A percentile compares a stretch with the other conserved stretches of the same genome.
Evolutionary conservation across 2,113 vertebrate species (phyloP).

Genomic region (Himantopus leucocephalus): DNA sequence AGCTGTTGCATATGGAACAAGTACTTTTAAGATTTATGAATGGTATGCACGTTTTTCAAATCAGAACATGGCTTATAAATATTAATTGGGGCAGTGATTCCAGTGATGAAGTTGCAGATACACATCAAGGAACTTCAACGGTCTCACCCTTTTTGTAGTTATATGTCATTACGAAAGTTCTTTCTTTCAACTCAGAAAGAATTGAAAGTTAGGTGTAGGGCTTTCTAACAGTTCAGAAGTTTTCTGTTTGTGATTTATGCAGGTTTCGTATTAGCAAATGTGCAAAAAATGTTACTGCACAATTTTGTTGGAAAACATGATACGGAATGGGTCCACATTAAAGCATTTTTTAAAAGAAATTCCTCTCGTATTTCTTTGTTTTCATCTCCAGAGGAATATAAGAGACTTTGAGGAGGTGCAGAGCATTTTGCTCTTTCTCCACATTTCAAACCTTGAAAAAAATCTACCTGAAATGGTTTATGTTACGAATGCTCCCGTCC

Average conservation of each 20-base stretch:
- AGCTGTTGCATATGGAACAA: not conserved
- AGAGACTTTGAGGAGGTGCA: not conserved
- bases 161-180: not conserved
- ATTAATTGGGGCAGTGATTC: not conserved
- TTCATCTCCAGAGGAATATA: not conserved
- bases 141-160: not conserved
- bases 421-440: not conserved
- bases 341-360: not conserved
- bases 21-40: not conserved
- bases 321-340: not conserved
- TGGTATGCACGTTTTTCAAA: not conserved
- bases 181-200: not conserved
- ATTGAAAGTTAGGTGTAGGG: not conserved
- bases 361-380: not conserved
- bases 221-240: not conserved
- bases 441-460: not conserved
- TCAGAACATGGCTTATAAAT: not conserved
- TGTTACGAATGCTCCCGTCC: fast-evolving
- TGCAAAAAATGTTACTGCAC: not conserved
- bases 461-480: not conserved
- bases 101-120: not conserved
- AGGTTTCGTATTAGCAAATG: not conserved
- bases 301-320: not conserved
- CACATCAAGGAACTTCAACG: not conserved
- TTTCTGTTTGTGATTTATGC: not conserved